phyloP scores from a whole-genome alignment of 2,888 invertebrate genomes.

The Tuberolachnus salignus region DNA sequence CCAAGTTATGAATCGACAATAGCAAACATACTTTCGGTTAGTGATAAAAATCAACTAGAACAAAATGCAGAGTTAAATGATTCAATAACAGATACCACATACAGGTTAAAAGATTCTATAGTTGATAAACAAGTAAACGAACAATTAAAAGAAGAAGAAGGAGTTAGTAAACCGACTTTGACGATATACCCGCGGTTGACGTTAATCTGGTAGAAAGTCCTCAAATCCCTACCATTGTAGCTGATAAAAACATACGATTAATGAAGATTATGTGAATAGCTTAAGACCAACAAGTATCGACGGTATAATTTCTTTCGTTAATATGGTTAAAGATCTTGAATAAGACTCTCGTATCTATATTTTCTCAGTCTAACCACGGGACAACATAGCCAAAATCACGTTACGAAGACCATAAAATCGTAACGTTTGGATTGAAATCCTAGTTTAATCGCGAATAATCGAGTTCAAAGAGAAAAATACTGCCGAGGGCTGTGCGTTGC shows the following conservation, averaged over 20 bases:
- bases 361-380: no score
- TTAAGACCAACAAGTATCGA: constrained; percentile 36
- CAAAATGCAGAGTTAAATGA: not conserved
- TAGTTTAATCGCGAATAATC: no score
- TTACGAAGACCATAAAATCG: no score
- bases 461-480: no score
- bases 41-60: constrained; percentile 2
- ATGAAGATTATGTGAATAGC: not conserved
- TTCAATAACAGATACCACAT: not conserved
- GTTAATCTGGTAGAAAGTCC: no score
- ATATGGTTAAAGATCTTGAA: constrained; percentile 42
- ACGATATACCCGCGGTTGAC: constrained; percentile 8
- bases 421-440: no score
- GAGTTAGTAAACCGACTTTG: not conserved
- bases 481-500: no score
- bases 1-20: constrained; percentile 21
- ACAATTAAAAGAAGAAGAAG: not conserved
- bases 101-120: not conserved
- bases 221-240: not conserved
- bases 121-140: constrained; percentile 1
- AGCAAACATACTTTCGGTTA: not conserved
- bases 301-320: constrained; percentile 24
- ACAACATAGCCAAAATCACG: no score
- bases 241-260: not conserved
- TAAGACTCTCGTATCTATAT: no score